Conservation (phyloP, 1,140 invertebrate species). For the Bicyclus anynana region DNA sequence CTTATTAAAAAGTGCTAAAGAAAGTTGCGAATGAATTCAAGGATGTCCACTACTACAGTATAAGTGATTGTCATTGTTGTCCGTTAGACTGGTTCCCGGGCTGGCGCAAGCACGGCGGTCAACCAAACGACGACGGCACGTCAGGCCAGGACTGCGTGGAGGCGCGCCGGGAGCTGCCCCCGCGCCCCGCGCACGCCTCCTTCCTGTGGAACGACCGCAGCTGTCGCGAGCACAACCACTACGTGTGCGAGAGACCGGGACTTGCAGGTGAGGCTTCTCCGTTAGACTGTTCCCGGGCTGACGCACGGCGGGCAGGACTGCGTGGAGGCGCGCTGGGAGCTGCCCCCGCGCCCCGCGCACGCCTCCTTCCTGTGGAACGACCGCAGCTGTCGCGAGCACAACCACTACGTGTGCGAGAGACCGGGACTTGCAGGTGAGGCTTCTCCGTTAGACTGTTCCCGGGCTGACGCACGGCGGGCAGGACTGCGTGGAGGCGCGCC, state of each 20-base stretch:
- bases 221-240: slow-evolving; percentile 83
- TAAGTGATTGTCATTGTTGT: neutral
- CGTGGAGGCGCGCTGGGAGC: slow-evolving; percentile 84
- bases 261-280: slow-evolving; percentile 37
- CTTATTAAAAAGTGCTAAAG: too few relatives aligned
- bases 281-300: slow-evolving; percentile 89
- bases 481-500: slow-evolving; percentile 87
- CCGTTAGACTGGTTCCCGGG: slow-evolving; percentile 88
- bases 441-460: slow-evolving; percentile 84
- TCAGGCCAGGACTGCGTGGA: slow-evolving; percentile 89
- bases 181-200: slow-evolving; percentile 69
- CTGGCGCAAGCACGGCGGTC: slow-evolving; percentile 83
- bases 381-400: slow-evolving; percentile 82
- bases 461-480: slow-evolving; percentile 85
- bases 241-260: slow-evolving; percentile 81
- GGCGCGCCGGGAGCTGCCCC: slow-evolving; percentile 80
- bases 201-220: slow-evolving; percentile 89
- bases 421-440: slow-evolving; percentile 52
- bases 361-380: slow-evolving; percentile 87
- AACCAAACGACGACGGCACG: slow-evolving; percentile 89
- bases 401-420: slow-evolving; percentile 85
- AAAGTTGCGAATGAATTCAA: too few relatives aligned
- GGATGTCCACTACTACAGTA: too few relatives aligned
- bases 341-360: slow-evolving; percentile 74
- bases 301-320: slow-evolving; percentile 86